Evolutionary conservation across 2,113 vertebrate genomes (phyloP).

Genomic region (Polypterus senegalus): DNA sequence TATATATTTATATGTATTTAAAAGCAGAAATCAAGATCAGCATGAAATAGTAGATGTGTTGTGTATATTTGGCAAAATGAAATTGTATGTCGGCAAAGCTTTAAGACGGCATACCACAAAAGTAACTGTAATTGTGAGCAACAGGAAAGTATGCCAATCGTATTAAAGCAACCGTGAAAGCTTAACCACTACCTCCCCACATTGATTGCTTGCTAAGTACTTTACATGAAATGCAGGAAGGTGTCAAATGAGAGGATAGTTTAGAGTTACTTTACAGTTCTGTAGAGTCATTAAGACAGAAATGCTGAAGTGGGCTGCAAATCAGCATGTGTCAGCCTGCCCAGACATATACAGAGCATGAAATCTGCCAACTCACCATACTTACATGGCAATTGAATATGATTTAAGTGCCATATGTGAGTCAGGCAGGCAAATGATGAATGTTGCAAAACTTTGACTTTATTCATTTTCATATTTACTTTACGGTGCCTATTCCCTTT

Average conservation of each 20-base stretch:
- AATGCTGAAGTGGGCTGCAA: slow-evolving; percentile 11
- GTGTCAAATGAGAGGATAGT: slow-evolving; percentile 11
- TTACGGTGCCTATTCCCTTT: too few species aligned
- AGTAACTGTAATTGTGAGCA: too few species aligned
- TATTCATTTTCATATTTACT: too few species aligned
- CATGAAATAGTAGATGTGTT: too few species aligned
- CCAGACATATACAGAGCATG: slow-evolving; percentile 12
- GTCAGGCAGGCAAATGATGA: neutral
- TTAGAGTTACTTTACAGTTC: slow-evolving; percentile 10
- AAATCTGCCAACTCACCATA: slow-evolving; percentile 13
- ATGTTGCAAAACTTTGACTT: too few species aligned
- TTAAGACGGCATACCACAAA: too few species aligned
- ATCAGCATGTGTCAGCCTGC: slow-evolving; percentile 5
- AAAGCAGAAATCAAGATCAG: too few species aligned
- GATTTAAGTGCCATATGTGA: slow-evolving; percentile 13
- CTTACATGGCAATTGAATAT: slow-evolving; percentile 12
- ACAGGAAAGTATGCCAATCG: too few species aligned
- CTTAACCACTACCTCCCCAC: slow-evolving; percentile 1
- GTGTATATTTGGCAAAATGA: too few species aligned
- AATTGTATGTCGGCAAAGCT: too few species aligned
- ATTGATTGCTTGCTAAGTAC: slow-evolving; percentile 17
- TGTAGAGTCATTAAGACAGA: slow-evolving; percentile 16
- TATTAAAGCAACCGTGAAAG: slow-evolving; percentile 3
- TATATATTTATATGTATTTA: too few species aligned
- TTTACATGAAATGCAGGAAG: slow-evolving; percentile 17